Conservation (phyloP, 2,888 invertebrate species). For the Sicus ferrugineus region DNA sequence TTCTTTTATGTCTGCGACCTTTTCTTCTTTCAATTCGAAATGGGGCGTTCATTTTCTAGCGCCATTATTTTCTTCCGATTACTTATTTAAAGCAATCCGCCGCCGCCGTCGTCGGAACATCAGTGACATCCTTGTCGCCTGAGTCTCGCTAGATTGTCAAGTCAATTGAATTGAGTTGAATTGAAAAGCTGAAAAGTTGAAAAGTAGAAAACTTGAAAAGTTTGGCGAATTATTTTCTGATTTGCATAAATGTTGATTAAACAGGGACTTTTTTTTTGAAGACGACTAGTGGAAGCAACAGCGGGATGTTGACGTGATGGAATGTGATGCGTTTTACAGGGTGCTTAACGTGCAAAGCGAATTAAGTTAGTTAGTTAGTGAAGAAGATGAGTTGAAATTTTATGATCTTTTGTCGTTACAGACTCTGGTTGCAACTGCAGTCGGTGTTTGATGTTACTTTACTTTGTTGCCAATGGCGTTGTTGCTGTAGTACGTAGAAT, state of each 20-base stretch:
- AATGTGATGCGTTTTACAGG: neutral
- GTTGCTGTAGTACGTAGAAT: slow-evolving; percentile 1
- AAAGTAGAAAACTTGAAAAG: too few relatives aligned
- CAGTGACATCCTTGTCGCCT: neutral
- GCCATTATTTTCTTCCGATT: too few relatives aligned
- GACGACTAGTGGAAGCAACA: neutral
- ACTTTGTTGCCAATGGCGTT: neutral
- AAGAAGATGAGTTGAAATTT: neutral
- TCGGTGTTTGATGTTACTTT: neutral
- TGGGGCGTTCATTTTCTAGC: too few relatives aligned
- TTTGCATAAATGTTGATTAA: slow-evolving; percentile 34
- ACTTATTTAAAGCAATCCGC: too few relatives aligned
- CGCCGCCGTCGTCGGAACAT: neutral
- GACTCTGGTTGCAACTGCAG: neutral
- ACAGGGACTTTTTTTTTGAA: slow-evolving; percentile 3
- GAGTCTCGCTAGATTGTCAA: slow-evolving; percentile 18
- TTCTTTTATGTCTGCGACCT: too few relatives aligned
- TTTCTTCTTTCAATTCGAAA: too few relatives aligned
- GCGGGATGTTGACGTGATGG: too few relatives aligned
- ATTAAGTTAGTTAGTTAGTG: neutral
- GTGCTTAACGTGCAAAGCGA: neutral
- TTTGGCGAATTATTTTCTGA: slow-evolving; percentile 22
- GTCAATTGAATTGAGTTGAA: slow-evolving; percentile 23
- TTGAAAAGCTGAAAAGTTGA: too few relatives aligned
- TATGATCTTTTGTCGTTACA: neutral